Base-by-base conservation (phyloP, 2,113 vertebrate genomes). In the Antidorcas marsupialis region DNA sequence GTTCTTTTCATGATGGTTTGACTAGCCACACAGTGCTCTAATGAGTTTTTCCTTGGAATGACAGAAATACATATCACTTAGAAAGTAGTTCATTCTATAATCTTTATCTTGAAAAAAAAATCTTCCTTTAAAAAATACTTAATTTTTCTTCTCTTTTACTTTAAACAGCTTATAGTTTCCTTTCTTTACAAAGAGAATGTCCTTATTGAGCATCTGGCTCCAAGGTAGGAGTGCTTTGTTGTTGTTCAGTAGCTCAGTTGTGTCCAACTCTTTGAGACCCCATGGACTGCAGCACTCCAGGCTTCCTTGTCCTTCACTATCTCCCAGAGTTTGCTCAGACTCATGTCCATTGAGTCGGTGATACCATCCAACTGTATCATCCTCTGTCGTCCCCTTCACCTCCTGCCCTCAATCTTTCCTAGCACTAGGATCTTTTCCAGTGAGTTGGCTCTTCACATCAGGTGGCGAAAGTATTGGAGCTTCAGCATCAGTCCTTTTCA, bases 71-170 rank as follows among this genome's bases (percentile, higher is more conserved):
- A 87, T 96, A 91, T 90, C 50, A 79, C 13, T 78, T 90, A 89
- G 76, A 95, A 87, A 79, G 82, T 90, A 60, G 45, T 85, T 97
- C 30, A 43, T 97, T 96, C 78, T 96, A 2, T 93, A 76, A 91
- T 89, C 33, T 91, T 79, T 93, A 50, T 84, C 60, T 81, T 89
- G 43, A 33, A 47, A 53, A 67, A 67, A 50, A 45, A 7, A 16
- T 10, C 39, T 91, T 45, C 90, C 50, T 76, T 89, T 33, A 62
- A 76, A 79, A 78, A 71, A 57, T 15, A 53, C 12, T 64, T 53
- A 62, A 3, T 50, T 57, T 71, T 94, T 91, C 2, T 85, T 86
- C 30, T 36, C 95, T 95, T 89, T 76, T n/a, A 71, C 50, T 90
- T 94, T 95, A 57, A 83, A 87, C 36, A 87, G 6, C 19, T 79